A percentile compares a stretch with the other conserved stretches of the same genome.
Conservation (phyloP, 2,888 invertebrate genomes). For the Drosophila lutescens region DNA sequence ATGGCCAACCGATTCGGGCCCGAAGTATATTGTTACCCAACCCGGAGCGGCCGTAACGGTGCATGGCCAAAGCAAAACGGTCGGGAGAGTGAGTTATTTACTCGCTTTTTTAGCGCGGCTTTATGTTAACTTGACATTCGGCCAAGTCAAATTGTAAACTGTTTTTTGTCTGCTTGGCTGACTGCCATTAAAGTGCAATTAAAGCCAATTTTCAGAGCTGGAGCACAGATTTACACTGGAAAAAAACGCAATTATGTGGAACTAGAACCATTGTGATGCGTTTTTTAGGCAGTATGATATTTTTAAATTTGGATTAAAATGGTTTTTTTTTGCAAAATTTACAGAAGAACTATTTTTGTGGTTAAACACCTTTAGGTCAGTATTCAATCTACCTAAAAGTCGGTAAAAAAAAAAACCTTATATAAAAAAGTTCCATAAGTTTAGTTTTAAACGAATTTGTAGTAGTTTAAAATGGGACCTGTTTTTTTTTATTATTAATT, state of each 20-base stretch:
- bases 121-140: conserved; percentile 72
- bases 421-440: too few species aligned
- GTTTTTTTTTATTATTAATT: too few species aligned
- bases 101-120: conserved; percentile 38
- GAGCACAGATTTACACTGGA: conserved; percentile 19
- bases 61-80: conserved; percentile 49
- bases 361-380: too few species aligned
- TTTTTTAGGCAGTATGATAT: too few species aligned
- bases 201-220: conserved; percentile 51
- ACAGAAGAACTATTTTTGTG: too few species aligned
- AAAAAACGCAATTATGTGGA: background rate
- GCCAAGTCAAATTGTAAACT: conserved; percentile 54
- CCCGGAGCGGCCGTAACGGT: conserved; percentile 36
- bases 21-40: conserved; percentile 60
- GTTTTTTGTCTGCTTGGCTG: conserved; percentile 46
- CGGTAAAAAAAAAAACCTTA: too few species aligned
- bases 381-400: too few species aligned
- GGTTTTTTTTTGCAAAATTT: too few species aligned
- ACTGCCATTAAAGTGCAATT: conserved; percentile 67
- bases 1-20: conserved; percentile 42
- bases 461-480: too few species aligned
- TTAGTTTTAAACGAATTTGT: too few species aligned
- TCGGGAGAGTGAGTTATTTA: conserved; percentile 39
- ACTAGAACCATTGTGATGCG: too few species aligned
- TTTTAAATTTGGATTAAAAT: too few species aligned